These are phyloP conservation scores for Podarcis cretensis DNA, from an alignment of 2,113 vertebrate species.

Conservation along the genomic window DNA sequence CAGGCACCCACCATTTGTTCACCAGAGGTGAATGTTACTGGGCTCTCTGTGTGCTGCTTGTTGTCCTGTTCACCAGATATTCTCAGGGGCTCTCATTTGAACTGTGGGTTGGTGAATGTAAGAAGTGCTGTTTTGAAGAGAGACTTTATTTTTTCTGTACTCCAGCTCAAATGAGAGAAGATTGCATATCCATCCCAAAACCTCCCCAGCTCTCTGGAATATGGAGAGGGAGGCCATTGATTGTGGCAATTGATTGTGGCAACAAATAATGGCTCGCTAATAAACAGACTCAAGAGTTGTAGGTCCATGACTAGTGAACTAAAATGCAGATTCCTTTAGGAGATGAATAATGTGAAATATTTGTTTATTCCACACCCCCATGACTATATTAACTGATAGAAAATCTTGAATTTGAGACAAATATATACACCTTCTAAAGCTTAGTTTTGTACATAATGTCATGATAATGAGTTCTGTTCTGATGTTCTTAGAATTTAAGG, in stretches of 20 bases:
- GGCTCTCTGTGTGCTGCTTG: background rate
- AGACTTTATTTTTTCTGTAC: background rate
- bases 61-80: background rate
- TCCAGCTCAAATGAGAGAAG: background rate
- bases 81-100: background rate
- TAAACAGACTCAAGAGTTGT: background rate
- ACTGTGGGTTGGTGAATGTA: background rate
- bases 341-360: no score
- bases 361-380: no score
- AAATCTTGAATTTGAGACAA: background rate
- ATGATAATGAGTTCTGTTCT: background rate
- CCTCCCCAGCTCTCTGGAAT: background rate
- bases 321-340: no score
- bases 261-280: background rate
- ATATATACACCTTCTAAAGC: background rate
- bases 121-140: background rate
- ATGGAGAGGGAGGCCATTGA: background rate
- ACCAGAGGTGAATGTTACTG: background rate
- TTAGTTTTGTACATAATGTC: background rate
- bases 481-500: background rate
- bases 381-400: background rate
- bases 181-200: background rate
- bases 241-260: background rate
- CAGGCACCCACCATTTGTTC: background rate
- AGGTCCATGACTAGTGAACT: no score